phyloP scores from a whole-genome alignment of 2,113 vertebrate species.

The Anoplopoma fimbria region DNA sequence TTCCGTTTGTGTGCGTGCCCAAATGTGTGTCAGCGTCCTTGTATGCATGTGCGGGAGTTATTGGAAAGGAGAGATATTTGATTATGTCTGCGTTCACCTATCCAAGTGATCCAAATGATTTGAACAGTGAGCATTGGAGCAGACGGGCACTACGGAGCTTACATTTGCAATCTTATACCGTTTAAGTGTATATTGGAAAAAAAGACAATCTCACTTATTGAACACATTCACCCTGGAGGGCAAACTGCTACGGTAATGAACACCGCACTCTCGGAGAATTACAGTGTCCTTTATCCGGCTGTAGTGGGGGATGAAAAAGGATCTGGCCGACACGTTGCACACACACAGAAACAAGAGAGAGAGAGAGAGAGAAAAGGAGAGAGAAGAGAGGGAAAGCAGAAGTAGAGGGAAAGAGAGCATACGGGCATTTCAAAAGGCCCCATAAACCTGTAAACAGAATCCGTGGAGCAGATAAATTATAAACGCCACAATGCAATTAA shows the following conservation, averaged over 20 bases:
- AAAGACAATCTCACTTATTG: conserved; percentile 89
- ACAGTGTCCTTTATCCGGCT: conserved; percentile 90
- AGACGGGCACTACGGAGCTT: conserved; percentile 77
- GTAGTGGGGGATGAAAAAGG: conserved; percentile 80
- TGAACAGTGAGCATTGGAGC: conserved; percentile 81
- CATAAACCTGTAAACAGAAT: conserved; percentile 99
- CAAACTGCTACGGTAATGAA: conserved; percentile 91
- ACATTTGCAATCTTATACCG: conserved; percentile 83
- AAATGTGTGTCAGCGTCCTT: no score
- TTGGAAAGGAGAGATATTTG: conserved; percentile 79
- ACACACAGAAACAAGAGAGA: neutral
- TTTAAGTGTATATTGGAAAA: conserved; percentile 85
- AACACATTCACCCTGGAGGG: conserved; percentile 88
- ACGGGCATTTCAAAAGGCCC: conserved; percentile 90
- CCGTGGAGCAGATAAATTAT: conserved; percentile 99
- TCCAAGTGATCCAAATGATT: conserved; percentile 81
- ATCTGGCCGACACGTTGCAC: conserved; percentile 63
- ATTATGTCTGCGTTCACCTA: conserved; percentile 80
- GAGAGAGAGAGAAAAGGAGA: no score
- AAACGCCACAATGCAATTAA: conserved; percentile 99
- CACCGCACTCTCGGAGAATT: conserved; percentile 91
- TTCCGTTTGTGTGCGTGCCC: neutral
- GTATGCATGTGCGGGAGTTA: conserved; percentile 66
- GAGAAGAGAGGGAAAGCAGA: conserved; percentile 28
- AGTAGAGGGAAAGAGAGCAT: conserved; percentile 78